phyloP scores from a whole-genome alignment of 2,888 invertebrate genomes.

The Sclerodermus sp. region DNA sequence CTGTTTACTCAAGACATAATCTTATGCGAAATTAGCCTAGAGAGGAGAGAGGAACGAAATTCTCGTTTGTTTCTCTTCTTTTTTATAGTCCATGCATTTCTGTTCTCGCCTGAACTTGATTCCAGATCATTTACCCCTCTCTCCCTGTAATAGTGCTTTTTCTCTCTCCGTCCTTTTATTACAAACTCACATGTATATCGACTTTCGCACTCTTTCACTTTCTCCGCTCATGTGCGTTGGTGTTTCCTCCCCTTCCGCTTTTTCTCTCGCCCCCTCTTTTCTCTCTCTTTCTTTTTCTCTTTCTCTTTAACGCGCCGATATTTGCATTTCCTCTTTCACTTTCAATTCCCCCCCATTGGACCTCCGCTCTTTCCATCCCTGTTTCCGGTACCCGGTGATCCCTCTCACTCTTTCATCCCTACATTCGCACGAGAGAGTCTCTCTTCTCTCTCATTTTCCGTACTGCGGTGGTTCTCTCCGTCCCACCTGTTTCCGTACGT shows the following conservation, averaged over 20 bases:
- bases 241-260: slow-evolving; percentile 20
- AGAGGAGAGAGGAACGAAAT: too few species aligned
- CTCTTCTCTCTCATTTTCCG: too few species aligned
- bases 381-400: slow-evolving; percentile 4
- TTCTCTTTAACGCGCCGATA: slow-evolving; percentile 9
- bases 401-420: slow-evolving; percentile 3
- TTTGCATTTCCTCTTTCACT: slow-evolving; percentile 3
- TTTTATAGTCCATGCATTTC: too few species aligned
- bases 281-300: slow-evolving; percentile 10
- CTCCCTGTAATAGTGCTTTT: not conserved
- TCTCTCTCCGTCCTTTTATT: slow-evolving; percentile 8
- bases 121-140: too few species aligned
- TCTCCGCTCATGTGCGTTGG: too few species aligned
- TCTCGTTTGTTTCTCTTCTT: too few species aligned
- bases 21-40: too few species aligned
- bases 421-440: too few species aligned
- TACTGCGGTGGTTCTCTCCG: not conserved
- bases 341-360: slow-evolving; percentile 10
- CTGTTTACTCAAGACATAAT: too few species aligned
- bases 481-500: not conserved
- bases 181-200: too few species aligned
- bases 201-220: slow-evolving; percentile 20
- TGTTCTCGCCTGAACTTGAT: too few species aligned
- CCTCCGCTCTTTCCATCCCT: slow-evolving; percentile 4
- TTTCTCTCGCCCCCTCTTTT: slow-evolving; percentile 11